A percentile compares a stretch with the other conserved stretches of the same genome.
These are phyloP conservation scores for Dendrocincla fuliginosa DNA, from an alignment of 2,797 vertebrate genomes.

Conservation along the genomic window DNA sequence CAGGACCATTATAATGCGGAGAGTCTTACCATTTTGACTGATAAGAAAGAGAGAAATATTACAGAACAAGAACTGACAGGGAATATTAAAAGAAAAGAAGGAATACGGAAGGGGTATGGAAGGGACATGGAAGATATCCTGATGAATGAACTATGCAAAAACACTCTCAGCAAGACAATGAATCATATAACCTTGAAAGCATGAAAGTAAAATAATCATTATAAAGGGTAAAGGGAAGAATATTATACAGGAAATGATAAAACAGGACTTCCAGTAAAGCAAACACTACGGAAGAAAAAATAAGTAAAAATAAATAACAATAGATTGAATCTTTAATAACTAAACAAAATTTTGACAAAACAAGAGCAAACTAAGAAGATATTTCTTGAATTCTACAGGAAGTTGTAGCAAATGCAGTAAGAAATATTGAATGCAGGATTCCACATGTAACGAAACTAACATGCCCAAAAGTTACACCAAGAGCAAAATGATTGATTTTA, in stretches of 20 bases:
- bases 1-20: not conserved
- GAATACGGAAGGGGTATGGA: too few relatives aligned
- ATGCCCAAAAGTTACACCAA: not conserved
- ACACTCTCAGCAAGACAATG: not conserved
- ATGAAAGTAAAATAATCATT: not conserved
- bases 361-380: not conserved
- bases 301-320: not conserved
- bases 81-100: not conserved
- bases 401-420: not conserved
- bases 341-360: not conserved
- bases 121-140: not conserved
- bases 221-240: not conserved
- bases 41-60: constrained; percentile 1
- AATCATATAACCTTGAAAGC: constrained; percentile 6
- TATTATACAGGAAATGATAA: not conserved
- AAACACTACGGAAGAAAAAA: not conserved
- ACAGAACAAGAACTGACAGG: not conserved
- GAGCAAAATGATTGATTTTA: not conserved
- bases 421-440: not conserved
- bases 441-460: not conserved
- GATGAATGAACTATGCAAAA: not conserved
- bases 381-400: not conserved
- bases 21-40: not conserved
- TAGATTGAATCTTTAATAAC: not conserved
- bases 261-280: not conserved